A percentile compares a stretch with the other conserved stretches of the same genome.
phyloP scores from a whole-genome alignment of 2,797 vertebrate species.

The Danionella dracula region DNA sequence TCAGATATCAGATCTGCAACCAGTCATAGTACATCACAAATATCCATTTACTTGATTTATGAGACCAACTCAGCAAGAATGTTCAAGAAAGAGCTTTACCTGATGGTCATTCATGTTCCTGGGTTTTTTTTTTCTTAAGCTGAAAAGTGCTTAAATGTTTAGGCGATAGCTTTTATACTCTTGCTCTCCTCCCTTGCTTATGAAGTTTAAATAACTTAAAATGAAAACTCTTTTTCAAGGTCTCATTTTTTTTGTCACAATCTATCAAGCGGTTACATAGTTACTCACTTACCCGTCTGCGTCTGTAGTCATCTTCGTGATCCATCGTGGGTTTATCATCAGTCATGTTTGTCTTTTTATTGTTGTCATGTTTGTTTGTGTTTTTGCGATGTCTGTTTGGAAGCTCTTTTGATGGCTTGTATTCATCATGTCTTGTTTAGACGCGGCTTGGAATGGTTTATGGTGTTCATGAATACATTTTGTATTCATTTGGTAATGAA shows the following conservation, averaged over 20 bases:
- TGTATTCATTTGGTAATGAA: constrained; percentile 35
- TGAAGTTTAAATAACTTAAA: background rate
- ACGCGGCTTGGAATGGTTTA: constrained; percentile 28
- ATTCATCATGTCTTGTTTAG: constrained; percentile 47
- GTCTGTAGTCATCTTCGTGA: constrained; percentile 9
- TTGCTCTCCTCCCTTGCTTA: no score
- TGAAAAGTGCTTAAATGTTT: no score
- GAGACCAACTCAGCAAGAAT: no score
- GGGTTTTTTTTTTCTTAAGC: no score
- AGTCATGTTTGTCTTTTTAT: constrained; percentile 46
- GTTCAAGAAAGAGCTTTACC: no score
- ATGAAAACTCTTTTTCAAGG: no score
- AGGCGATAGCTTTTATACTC: no score
- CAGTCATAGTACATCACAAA: no score
- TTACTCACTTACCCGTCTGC: no score
- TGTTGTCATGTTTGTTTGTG: constrained; percentile 21
- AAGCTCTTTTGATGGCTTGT: constrained; percentile 23
- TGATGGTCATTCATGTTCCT: no score
- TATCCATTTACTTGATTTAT: no score
- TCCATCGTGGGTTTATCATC: constrained; percentile 31
- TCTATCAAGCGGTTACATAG: background rate
- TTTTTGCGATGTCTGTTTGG: constrained; percentile 38
- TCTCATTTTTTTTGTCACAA: background rate
- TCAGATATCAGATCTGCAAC: no score
- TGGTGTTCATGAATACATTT: constrained; percentile 49